Percentiles rank a stretch among this genome's conserved stretches.
phyloP scores from a whole-genome alignment of 2,113 vertebrate species.

The Epinephelus fuscoguttatus region DNA sequence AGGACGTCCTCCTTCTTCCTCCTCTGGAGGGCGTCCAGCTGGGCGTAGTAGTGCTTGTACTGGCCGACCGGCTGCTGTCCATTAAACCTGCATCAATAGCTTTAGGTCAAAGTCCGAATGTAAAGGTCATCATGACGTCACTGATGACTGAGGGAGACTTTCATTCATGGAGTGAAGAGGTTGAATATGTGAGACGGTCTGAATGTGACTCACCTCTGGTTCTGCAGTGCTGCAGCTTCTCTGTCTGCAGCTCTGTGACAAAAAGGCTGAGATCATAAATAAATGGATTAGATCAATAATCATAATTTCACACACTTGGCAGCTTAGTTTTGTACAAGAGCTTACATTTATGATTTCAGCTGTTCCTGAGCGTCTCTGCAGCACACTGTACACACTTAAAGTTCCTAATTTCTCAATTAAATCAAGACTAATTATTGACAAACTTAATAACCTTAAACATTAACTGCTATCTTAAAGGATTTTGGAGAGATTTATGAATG shows the following conservation, averaged over 20 bases:
- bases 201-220: constrained; percentile 32
- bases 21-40: constrained; percentile 83
- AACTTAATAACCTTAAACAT: neutral
- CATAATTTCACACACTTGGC: neutral
- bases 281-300: neutral
- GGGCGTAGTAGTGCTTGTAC: constrained; percentile 84
- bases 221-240: constrained; percentile 37
- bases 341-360: neutral
- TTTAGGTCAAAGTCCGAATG: neutral
- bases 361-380: neutral
- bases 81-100: constrained; percentile 45
- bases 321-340: neutral
- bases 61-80: constrained; percentile 71
- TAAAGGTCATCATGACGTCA: neutral
- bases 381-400: neutral
- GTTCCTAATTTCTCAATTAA: neutral
- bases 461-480: neutral
- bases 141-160: neutral
- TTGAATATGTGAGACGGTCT: neutral
- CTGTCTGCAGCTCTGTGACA: constrained; percentile 62
- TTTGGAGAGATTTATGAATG: neutral
- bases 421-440: neutral
- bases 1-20: constrained; percentile 56
- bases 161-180: neutral
- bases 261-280: constrained; percentile 30